Conservation (phyloP, 2,888 invertebrate species). For the Microdon myrmicae region DNA sequence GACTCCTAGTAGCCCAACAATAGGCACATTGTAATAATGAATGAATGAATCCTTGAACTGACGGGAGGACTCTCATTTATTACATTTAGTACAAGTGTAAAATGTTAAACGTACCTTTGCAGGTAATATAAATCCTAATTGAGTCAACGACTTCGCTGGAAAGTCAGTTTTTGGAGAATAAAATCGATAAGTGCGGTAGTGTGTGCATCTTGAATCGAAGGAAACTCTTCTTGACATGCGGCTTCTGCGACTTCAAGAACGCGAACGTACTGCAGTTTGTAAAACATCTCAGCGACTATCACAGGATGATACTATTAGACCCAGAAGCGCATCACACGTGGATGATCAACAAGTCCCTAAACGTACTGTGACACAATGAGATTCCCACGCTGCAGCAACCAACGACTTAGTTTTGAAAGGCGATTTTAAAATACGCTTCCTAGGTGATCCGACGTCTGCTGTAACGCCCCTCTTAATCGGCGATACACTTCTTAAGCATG, state of each 20-base stretch:
- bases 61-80: no score
- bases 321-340: no score
- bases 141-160: no score
- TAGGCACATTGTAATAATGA: no score
- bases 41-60: no score
- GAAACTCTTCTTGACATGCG: slow-evolving; percentile 58
- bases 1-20: no score
- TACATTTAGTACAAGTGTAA: no score
- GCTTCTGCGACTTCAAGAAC: slow-evolving; percentile 57
- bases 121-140: no score
- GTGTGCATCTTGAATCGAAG: slow-evolving; percentile 57
- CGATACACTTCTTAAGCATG: slow-evolving; percentile 34
- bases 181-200: slow-evolving; percentile 57
- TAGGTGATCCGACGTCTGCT: slow-evolving; percentile 10
- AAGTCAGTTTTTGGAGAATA: slow-evolving; percentile 45
- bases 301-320: no score
- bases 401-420: slow-evolving; percentile 30
- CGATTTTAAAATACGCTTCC: slow-evolving; percentile 39
- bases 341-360: no score
- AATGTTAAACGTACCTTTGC: no score
- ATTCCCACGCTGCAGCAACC: slow-evolving; percentile 36
- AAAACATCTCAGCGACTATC: slow-evolving; percentile 56
- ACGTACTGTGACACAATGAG: no score
- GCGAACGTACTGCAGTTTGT: slow-evolving; percentile 55
- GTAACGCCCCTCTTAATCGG: slow-evolving; percentile 19